Base-by-base conservation (phyloP, 2,113 vertebrate species). In the Neolamprologus modestus region DNA sequence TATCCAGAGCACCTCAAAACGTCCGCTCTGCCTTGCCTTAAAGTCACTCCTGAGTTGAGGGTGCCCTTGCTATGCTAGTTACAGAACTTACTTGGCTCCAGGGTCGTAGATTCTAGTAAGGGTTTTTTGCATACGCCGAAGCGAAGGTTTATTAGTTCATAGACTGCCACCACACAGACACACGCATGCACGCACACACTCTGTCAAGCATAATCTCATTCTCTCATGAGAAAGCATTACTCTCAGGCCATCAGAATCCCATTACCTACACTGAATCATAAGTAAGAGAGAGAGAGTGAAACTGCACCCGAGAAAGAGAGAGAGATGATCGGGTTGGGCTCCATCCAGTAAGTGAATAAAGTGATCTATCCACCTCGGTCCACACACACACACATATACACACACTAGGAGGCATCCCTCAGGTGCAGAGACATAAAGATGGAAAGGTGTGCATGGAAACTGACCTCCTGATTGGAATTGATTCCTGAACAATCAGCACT, bases 231-330 rank as follows among this genome's bases (percentile, higher is more conserved):
- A 95, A 95, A 95, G 94, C 94, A 93, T 94, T 94, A 94, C 95
- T 94, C 92, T 95, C 87, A 92, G 87, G 93, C 96, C 95, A 94
- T 95, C 92, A 95, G 92, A 96, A 97, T 97, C 94, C 93, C 94
- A 96, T 96, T 95, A 96, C 92, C 93, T 91, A 90, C 92, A 89
- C 92, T 94, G 96, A 96, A 96, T 96, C 93, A 94, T 93, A 92
- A 96, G 90, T 94, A 91, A 91, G 88, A 88, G 91, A 55, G 91
- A 90, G 90, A 37, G 91, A 68, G 82, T 47, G 50, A 40, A 55
- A 57, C 28, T 45, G 83, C 24, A 33, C 84, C 66, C 76, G 40
- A 50, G 81, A 59, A 83, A 81, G 55, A 59, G 87, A 85, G 92
- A 89, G 90, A 55, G 87, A 94, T 90, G 91, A 92, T 90, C 79